phyloP scores from a whole-genome alignment of 2,797 vertebrate species.

The Calcarius lapponicus region DNA sequence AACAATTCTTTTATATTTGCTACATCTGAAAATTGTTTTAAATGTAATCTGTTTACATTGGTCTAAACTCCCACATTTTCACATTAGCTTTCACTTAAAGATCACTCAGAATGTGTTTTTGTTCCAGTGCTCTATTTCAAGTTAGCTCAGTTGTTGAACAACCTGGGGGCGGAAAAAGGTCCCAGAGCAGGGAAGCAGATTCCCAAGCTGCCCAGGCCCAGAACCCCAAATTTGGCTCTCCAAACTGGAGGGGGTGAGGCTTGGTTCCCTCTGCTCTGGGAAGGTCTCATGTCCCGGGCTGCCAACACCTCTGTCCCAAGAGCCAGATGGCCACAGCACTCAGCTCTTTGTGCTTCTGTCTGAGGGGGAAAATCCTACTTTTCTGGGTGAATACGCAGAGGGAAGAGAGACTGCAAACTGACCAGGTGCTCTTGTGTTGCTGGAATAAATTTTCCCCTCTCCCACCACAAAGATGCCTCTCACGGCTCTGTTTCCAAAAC shows the following conservation, averaged over 20 bases:
- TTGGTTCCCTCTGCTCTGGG: background rate
- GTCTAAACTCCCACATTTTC: conserved; percentile 59
- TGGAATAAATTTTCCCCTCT: background rate
- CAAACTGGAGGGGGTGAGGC: background rate
- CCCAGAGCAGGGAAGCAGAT: background rate
- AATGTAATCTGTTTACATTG: conserved; percentile 61
- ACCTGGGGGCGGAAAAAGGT: background rate
- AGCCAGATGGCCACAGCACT: background rate
- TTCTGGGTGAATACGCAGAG: background rate
- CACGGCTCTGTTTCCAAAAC: background rate
- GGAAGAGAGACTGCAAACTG: background rate
- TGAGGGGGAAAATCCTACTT: rapidly evolving
- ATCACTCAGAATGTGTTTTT: conserved; percentile 19
- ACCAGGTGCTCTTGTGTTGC: background rate
- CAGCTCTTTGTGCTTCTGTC: background rate
- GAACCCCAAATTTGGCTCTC: background rate
- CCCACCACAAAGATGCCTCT: background rate
- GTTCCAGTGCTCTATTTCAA: conserved; percentile 30
- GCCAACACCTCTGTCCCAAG: background rate
- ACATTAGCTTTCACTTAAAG: conserved; percentile 73
- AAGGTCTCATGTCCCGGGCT: background rate
- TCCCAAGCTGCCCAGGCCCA: background rate
- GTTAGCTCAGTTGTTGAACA: background rate
- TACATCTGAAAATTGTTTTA: conserved; percentile 56
- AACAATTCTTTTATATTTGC: conserved; percentile 32